Base-by-base conservation (phyloP, 2,797 vertebrate species). In the Capromys pilorides region DNA sequence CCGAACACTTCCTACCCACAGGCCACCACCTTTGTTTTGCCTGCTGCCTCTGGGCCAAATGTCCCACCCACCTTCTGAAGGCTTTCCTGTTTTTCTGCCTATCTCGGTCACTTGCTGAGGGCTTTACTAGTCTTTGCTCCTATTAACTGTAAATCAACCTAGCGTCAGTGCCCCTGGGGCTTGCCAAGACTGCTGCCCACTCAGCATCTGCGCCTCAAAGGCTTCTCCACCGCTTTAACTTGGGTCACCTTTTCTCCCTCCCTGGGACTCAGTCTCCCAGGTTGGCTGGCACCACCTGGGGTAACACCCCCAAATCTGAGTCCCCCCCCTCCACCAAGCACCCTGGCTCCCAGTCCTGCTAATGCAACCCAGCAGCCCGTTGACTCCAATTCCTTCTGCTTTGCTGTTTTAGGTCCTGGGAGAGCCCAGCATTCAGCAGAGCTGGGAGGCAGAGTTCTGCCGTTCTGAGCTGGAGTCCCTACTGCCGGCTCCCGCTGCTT, bases 111-210 rank as follows among this genome's bases (percentile, higher is more conserved):
- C 87, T 97, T 64, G 16, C 90, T 93, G 91, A 93, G 90, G 62
- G 73, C 79, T 88, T 98, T 96, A 97, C 97, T 97, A 96, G 96
- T 94, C 86, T 90, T 94, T 97, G 92, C 75, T 95, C 88, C 90
- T 94, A 75, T 89, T 90, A 51, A 93, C 71, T 79, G 49, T 94
- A 89, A 94, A 49, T 94, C 90, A 54, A 71, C 73, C 54, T 18
- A 57, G 54, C 16, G 14, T 64, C 81, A 96, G 77, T 94, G 94
- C 67, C 77, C 33, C 83, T 96, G 93, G 90, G 86, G 95, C 95
- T 97, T 94, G 71, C 61, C 9, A 33, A n/a, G 90, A 28, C 88
- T 73, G 31, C 78, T 59, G 69, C 66, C 45, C 31, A 59, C 91
- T 88, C 95, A 31, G 49, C 31, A 12, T 78, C 87, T 69, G 59